Evolutionary conservation across 2,113 vertebrate genomes (phyloP).

Genomic region (Mesoclemmys tuberculata): DNA sequence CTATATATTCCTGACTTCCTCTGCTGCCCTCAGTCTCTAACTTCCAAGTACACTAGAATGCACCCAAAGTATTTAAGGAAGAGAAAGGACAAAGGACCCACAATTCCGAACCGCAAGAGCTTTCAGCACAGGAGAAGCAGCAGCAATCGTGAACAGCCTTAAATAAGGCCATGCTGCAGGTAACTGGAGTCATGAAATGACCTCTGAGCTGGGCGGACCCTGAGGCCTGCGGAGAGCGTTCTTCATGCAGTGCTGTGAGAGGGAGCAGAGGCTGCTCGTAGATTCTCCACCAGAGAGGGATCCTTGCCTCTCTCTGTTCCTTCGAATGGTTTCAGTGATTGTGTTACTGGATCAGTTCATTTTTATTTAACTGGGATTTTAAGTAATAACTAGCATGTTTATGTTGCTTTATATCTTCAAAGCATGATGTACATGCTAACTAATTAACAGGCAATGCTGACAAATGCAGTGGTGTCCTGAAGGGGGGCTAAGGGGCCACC

Average conservation of each 20-base stretch:
- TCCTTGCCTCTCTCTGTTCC: too few relatives aligned
- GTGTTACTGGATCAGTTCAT: background rate
- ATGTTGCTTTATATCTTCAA: background rate
- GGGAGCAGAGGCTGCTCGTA: background rate
- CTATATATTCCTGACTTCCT: background rate
- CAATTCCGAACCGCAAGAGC: background rate
- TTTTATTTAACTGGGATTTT: background rate
- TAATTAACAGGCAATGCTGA: background rate
- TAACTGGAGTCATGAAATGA: constrained; percentile 19
- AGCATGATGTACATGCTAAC: background rate
- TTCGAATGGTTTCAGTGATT: background rate
- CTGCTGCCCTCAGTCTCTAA: background rate
- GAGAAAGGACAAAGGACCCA: background rate
- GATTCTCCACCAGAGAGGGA: background rate
- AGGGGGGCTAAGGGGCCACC: too few relatives aligned
- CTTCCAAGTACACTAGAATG: background rate
- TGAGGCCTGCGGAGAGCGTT: background rate
- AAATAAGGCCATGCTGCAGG: background rate
- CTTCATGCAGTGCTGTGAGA: fast-evolving
- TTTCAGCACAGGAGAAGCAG: background rate
- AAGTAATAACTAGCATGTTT: background rate
- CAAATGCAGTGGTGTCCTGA: background rate
- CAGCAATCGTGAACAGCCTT: background rate
- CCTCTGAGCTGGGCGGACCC: background rate
- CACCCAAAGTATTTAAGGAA: background rate